phyloP scores from a whole-genome alignment of 2,113 vertebrate genomes.

The Rhinolophus sinicus region DNA sequence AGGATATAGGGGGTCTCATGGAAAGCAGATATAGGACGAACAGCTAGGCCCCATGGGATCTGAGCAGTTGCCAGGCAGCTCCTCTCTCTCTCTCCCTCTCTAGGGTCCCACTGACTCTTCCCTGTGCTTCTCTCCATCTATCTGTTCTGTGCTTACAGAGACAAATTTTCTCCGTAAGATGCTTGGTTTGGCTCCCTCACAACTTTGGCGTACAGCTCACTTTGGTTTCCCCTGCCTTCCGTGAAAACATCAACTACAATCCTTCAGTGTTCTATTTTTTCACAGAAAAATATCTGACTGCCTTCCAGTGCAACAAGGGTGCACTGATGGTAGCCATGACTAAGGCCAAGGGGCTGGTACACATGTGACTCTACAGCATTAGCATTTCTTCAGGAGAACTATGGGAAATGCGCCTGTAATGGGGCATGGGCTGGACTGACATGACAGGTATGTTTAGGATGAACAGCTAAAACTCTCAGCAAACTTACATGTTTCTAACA shows the following conservation, averaged over 20 bases:
- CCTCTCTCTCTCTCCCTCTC: not conserved
- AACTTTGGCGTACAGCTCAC: not conserved
- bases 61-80: not conserved
- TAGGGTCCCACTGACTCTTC: not conserved
- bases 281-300: not conserved
- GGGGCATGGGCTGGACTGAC: not conserved
- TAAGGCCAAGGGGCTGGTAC: not conserved
- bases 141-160: not conserved
- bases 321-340: not conserved
- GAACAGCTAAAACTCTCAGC: not conserved
- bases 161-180: not conserved
- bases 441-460: not conserved
- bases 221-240: slow-evolving; percentile 60
- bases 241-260: not conserved
- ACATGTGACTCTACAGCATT: not conserved
- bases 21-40: not conserved
- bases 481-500: not conserved
- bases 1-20: not conserved
- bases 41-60: not conserved
- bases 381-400: not conserved
- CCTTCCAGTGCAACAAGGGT: not conserved
- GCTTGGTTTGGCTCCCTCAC: not conserved
- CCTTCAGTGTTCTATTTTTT: not conserved
- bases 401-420: not conserved
- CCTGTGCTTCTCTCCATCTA: not conserved